Conservation (phyloP, 2,113 vertebrate species). For the Perca schrenkii region DNA sequence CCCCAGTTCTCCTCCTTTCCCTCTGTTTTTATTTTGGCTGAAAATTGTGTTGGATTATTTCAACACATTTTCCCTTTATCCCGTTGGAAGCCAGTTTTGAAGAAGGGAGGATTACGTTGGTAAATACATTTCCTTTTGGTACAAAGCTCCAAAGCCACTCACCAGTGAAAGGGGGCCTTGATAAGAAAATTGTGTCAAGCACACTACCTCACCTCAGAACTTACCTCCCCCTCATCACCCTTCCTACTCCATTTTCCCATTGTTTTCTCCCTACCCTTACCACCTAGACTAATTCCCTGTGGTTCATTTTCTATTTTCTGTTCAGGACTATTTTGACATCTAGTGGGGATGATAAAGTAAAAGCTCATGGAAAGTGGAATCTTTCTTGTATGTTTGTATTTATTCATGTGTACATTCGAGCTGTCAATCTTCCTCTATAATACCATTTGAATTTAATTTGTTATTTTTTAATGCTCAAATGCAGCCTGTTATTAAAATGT, state of each 20-base stretch:
- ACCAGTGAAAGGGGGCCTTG: constrained; percentile 61
- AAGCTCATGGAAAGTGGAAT: background rate
- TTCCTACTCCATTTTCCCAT: constrained; percentile 7
- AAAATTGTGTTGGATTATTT: constrained; percentile 78
- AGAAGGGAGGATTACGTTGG: constrained; percentile 76
- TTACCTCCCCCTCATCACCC: background rate
- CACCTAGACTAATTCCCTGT: constrained; percentile 2
- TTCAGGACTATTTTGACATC: constrained; percentile 27
- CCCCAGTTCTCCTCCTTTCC: constrained; percentile 12
- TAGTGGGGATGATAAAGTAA: background rate
- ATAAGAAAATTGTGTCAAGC: constrained; percentile 70
- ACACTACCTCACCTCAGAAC: constrained; percentile 48
- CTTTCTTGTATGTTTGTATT: background rate
- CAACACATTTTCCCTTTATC: constrained; percentile 75
- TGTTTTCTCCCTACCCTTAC: background rate
- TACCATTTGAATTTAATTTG: too few relatives aligned
- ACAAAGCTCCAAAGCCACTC: constrained; percentile 77
- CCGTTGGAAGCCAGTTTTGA: constrained; percentile 71
- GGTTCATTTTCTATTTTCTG: constrained; percentile 33
- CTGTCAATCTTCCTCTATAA: too few relatives aligned
- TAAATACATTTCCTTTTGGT: constrained; percentile 74
- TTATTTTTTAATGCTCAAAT: too few relatives aligned
- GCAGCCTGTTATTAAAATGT: too few relatives aligned
- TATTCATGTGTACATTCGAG: background rate
- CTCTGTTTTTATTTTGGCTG: constrained; percentile 70